Percentiles rank a stretch among this genome's conserved stretches.
These are phyloP conservation scores for Drosophila kanapiae DNA, from an alignment of 1,140 invertebrate species.

Conservation along the genomic window DNA sequence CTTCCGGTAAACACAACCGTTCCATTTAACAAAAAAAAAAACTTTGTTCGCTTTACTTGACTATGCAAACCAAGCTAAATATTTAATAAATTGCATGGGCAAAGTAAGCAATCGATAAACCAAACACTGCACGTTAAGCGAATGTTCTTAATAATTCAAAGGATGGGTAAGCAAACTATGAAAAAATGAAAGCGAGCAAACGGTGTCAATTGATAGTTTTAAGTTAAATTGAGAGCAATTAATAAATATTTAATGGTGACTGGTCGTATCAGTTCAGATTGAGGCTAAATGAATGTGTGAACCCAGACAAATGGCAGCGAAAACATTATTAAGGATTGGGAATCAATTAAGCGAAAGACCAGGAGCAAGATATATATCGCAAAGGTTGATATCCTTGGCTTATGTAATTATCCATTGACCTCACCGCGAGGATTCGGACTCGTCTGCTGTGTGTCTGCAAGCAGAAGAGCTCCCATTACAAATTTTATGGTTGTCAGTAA, in stretches of 20 bases:
- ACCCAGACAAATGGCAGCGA: constrained; percentile 26
- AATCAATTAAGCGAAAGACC: constrained; percentile 13
- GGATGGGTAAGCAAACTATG: constrained; percentile 3
- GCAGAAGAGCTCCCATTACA: constrained; percentile 54
- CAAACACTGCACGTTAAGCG: constrained; percentile 1
- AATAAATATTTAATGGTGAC: constrained; percentile 35
- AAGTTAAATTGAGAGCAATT: constrained; percentile 14
- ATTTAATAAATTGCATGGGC: constrained; percentile 19
- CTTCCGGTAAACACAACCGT: background rate
- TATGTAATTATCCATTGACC: constrained; percentile 57
- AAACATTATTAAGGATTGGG: background rate
- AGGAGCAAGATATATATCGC: background rate
- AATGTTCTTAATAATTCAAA: constrained; percentile 50
- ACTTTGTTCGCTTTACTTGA: constrained; percentile 1
- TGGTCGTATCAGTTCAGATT: background rate
- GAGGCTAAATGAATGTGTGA: constrained; percentile 48
- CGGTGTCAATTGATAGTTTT: constrained; percentile 11
- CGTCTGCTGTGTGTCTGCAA: constrained; percentile 50
- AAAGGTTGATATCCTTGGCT: constrained; percentile 11
- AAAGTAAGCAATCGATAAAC: constrained; percentile 19
- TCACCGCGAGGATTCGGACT: background rate
- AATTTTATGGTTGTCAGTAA: constrained; percentile 45
- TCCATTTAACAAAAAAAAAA: constrained; percentile 18
- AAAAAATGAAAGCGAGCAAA: constrained; percentile 3
- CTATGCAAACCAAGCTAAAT: constrained; percentile 14